A percentile compares a stretch with the other conserved stretches of the same genome.
phyloP scores from a whole-genome alignment of 2,113 vertebrate species.

The Merops nubicus region DNA sequence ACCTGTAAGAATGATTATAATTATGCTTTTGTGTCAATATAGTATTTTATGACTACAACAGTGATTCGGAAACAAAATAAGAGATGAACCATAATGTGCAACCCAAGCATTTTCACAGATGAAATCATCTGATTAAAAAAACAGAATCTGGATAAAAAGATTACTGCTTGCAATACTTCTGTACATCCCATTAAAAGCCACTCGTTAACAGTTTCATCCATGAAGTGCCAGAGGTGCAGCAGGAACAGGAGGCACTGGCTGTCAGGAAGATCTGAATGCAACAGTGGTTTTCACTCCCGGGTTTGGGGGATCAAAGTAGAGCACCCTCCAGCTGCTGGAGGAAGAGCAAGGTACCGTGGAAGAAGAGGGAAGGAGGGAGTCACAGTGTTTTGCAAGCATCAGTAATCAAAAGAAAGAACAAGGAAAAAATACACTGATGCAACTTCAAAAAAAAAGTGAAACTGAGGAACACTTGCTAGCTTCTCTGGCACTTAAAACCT shows the following conservation, averaged over 20 bases:
- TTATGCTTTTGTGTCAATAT: not conserved
- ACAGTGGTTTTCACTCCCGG: not conserved
- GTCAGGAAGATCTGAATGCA: not conserved
- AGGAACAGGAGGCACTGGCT: not conserved
- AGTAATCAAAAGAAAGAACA: slow-evolving; percentile 32
- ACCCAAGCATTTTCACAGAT: not conserved
- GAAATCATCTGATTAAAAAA: not conserved
- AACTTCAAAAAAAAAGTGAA: not conserved
- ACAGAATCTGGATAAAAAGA: not conserved
- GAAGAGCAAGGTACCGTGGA: not conserved
- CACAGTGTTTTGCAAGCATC: not conserved
- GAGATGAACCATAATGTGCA: not conserved
- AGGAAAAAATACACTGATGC: not conserved
- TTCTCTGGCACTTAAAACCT: not conserved
- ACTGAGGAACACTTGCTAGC: not conserved
- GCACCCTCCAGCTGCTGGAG: not conserved
- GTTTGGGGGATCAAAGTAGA: not conserved
- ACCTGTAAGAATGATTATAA: not conserved
- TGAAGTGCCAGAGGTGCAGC: not conserved
- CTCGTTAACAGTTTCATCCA: not conserved
- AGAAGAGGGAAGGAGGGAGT: not conserved
- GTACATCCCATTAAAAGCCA: not conserved
- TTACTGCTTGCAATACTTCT: not conserved
- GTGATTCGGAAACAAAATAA: not conserved
- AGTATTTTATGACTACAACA: not conserved